A percentile compares a stretch with the other conserved stretches of the same genome.
phyloP scores from a whole-genome alignment of 2,113 vertebrate genomes.

The Nothobranchius furzeri region DNA sequence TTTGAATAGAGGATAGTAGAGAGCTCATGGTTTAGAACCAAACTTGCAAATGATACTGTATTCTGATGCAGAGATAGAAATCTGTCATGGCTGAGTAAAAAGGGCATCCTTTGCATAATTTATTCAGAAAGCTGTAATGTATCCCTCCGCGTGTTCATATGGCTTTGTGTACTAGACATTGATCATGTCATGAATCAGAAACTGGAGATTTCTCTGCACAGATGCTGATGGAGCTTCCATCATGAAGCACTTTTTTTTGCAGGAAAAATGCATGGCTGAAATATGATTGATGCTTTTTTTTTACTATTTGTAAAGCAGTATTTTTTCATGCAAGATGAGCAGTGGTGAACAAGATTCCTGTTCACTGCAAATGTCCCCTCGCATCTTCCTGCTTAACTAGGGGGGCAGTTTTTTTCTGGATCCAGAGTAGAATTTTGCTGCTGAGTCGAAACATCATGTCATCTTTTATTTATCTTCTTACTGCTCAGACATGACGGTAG shows the following conservation, averaged over 20 bases:
- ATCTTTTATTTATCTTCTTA: too few relatives aligned
- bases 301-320: neutral
- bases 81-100: constrained; percentile 48
- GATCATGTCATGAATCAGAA: constrained; percentile 57
- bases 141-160: constrained; percentile 56
- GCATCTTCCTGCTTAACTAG: constrained; percentile 81
- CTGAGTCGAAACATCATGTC: too few relatives aligned
- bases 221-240: constrained; percentile 21
- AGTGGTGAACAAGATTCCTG: constrained; percentile 39
- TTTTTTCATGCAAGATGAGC: constrained; percentile 38
- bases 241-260: constrained; percentile 2
- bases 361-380: constrained; percentile 75
- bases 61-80: constrained; percentile 33
- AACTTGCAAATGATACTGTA: constrained; percentile 5
- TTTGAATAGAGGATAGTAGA: too few relatives aligned
- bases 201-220: constrained; percentile 34
- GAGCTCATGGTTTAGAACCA: neutral
- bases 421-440: too few relatives aligned
- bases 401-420: constrained; percentile 54
- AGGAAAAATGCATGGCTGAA: constrained; percentile 34
- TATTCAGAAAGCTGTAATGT: constrained; percentile 63
- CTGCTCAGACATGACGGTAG: too few relatives aligned
- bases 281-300: constrained; percentile 7
- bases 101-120: constrained; percentile 73
- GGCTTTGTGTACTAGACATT: constrained; percentile 63